Conservation (phyloP, 2,888 invertebrate species). For the Trachelus iudaicus region DNA sequence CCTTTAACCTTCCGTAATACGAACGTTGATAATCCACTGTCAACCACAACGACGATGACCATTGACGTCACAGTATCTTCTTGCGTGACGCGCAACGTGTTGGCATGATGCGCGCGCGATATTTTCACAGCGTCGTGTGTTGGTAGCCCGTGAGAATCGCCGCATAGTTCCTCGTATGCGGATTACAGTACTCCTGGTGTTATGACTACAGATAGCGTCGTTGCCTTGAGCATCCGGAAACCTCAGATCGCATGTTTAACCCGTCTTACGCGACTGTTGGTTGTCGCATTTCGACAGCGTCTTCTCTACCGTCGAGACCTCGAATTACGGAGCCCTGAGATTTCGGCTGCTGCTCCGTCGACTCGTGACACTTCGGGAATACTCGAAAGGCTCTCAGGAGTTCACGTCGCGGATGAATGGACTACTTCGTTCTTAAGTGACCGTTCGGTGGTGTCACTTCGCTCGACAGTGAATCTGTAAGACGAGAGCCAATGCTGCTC, state of each 20-base stretch:
- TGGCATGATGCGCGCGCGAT: constrained; percentile 1
- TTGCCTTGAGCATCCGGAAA: not conserved
- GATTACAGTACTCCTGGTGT: not conserved
- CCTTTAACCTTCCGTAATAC: not conserved
- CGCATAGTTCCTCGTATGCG: not conserved
- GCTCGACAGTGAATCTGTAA: not conserved
- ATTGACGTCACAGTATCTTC: constrained; percentile 1
- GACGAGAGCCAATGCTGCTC: not conserved
- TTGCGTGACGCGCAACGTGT: not conserved
- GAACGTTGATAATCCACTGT: not conserved
- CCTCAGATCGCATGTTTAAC: not conserved
- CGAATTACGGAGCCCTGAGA: no score
- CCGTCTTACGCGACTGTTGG: no score
- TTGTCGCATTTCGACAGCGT: no score
- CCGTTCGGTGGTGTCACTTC: not conserved
- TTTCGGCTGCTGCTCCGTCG: no score
- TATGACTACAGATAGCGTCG: not conserved
- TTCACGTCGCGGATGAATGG: not conserved
- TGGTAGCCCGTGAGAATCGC: not conserved
- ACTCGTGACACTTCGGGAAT: not conserved
- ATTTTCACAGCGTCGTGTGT: not conserved
- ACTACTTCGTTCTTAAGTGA: not conserved
- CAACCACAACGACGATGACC: not conserved
- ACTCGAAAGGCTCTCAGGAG: not conserved
- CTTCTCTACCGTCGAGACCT: no score